Base-by-base conservation (phyloP, 2,888 invertebrate species). In the Troides aeacus region DNA sequence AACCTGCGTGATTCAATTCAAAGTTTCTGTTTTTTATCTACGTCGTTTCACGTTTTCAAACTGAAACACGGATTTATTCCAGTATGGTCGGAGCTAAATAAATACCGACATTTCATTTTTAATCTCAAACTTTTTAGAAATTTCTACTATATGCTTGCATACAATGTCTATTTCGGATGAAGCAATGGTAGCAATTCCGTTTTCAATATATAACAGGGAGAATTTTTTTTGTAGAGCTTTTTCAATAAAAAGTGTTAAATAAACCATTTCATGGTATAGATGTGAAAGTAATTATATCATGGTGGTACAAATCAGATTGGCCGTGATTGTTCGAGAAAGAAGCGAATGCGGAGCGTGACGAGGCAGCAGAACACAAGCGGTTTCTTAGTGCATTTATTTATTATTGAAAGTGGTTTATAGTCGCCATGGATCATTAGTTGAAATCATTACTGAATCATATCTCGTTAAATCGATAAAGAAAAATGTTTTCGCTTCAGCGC, bases 351-450 rank as follows among this genome's bases (percentile, higher is more conserved):
- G 78, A 84, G 81, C 86, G 83, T 84, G 84, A 86, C 86, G 81
- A 80, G 76, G 84, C 83, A 82, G 82, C 82, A 83, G 75, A 74
- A 65, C 64, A 73, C 76, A 71, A 77, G 76, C 75, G 76, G 74
- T 75, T 76, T 77, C 76, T 78, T 77, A 74, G 76, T 79, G 76
- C 77, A 82, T 78, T 81, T 82, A 84, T 86, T 86, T 84, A 84
- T 83, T 84, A 86, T 85, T 80, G 82, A 79, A 82, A 83, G 83
- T 81, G 80, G 79, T 76, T 78, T 75, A 77, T 74, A 21, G 64
- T 61, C 58, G 64, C 64, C 60, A 66, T 71, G 64, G 70, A 69
- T 68, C 69, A 71, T 73, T 66, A 71, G 70, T 62, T 53, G 24
- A 24, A 42, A 50, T 61, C 30, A 67, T 62, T 57, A 62, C 42